Conservation (phyloP, 2,888 invertebrate species). For the Cactoblastis cactorum region DNA sequence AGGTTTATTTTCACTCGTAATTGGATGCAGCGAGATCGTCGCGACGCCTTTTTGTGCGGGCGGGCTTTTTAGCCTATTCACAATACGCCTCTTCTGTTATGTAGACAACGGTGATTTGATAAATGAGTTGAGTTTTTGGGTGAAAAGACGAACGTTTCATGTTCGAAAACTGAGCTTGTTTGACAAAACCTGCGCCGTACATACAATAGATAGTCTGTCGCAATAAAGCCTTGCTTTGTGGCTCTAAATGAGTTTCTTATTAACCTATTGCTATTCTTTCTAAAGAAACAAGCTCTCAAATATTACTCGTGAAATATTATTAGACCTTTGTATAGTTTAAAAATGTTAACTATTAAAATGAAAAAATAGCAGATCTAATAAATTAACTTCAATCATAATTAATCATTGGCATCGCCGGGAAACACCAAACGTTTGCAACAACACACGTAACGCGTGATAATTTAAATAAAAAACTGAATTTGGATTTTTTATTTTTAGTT, state of each 20-base stretch:
- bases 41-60: slow-evolving; percentile 51
- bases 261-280: slow-evolving; percentile 1
- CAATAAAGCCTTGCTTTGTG: slow-evolving; percentile 37
- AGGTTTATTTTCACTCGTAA: slow-evolving; percentile 45
- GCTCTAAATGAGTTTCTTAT: slow-evolving; percentile 34
- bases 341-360: too few species aligned
- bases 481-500: too few species aligned
- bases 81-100: slow-evolving; percentile 60
- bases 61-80: slow-evolving; percentile 64
- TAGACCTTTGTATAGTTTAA: too few species aligned
- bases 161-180: slow-evolving; percentile 47
- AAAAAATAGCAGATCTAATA: too few species aligned
- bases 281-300: neutral
- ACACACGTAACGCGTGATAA: too few species aligned
- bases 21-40: slow-evolving; percentile 33
- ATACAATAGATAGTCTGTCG: slow-evolving; percentile 39
- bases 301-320: too few species aligned
- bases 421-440: too few species aligned
- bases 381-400: too few species aligned
- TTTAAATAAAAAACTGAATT: too few species aligned
- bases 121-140: slow-evolving; percentile 63
- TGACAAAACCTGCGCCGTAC: slow-evolving; percentile 47
- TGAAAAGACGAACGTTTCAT: slow-evolving; percentile 56
- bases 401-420: too few species aligned
- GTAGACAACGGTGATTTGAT: slow-evolving; percentile 71